Base-by-base conservation (phyloP, 1,140 invertebrate genomes). In the Heliconius eleuchia region DNA sequence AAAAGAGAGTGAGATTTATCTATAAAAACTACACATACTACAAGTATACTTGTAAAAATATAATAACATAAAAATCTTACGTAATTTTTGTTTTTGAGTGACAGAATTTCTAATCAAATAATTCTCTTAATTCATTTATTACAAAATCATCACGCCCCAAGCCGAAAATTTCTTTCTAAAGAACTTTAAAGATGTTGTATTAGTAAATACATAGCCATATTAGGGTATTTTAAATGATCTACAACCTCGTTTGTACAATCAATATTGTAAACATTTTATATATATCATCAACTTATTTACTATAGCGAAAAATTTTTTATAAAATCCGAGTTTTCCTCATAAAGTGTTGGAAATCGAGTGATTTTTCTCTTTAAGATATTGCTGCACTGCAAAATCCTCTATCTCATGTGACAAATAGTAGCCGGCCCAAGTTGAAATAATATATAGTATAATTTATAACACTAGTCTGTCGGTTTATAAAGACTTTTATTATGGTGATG, bases 331-430 rank as follows among this genome's bases (percentile, higher is more conserved):
- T 4, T 30, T 66, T 13, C 13, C 57, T 70, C 71, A 72, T 72
- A 72, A 19, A 70, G 37, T 66, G 19, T 34, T n/a, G 39, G 74
- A 60, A 76, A 71, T 70, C 74, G 39, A 76, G 60, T 76, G 39
- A 76, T 76, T 76, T 76, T 71, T 76, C 74, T 70, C 46, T 39
- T 11, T 16, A 37, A 60, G 60, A 76, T 76, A 76, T 37, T 34
- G 34, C 39, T 23, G 19, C 74, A 50, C 57, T 71, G 74, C 55
- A 71, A 27, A 70, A 46, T 70, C 57, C 39, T 66, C 39, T 76
- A 70, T 76, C 39, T 46, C 60, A 19, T 55, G 74, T 50, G 60
- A 76, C 74, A 76, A 70, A 76, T 76, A 76, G 39, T 37, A 76
- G 39, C 23, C 74, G 60, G 23, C 60, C 60, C 46, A 76, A 76